A percentile compares a stretch with the other conserved stretches of the same genome.
phyloP scores from a whole-genome alignment of 2,113 vertebrate genomes.

The Mesocricetus auratus region DNA sequence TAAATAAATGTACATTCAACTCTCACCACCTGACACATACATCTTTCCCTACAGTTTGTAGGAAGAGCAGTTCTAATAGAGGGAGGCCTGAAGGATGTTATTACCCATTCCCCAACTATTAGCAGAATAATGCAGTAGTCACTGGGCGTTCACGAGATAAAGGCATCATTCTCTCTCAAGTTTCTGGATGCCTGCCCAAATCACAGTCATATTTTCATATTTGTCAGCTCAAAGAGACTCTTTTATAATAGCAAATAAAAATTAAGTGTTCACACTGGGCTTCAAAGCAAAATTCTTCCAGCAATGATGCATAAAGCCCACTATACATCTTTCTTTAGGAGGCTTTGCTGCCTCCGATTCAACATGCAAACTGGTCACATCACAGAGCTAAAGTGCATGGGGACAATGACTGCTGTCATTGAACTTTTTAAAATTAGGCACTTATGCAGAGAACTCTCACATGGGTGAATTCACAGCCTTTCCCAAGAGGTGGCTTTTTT shows the following conservation, averaged over 20 bases:
- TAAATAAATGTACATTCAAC: constrained; percentile 64
- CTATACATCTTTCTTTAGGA: constrained; percentile 78
- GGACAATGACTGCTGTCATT: constrained; percentile 73
- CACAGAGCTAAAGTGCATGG: constrained; percentile 77
- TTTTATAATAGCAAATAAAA: constrained; percentile 87
- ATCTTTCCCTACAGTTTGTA: constrained; percentile 72
- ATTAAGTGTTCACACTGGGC: constrained; percentile 84
- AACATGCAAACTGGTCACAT: constrained; percentile 78
- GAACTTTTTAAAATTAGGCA: constrained; percentile 32
- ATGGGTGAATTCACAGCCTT: constrained; percentile 63
- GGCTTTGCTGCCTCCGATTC: constrained; percentile 76
- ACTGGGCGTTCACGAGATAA: constrained; percentile 84
- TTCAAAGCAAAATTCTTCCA: constrained; percentile 85
- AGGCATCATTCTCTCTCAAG: constrained; percentile 84
- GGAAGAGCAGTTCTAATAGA: constrained; percentile 76
- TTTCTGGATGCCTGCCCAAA: constrained; percentile 85
- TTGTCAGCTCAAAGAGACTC: constrained; percentile 85
- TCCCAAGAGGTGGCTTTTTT: constrained; percentile 71
- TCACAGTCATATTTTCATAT: constrained; percentile 85
- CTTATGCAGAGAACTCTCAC: constrained; percentile 74
- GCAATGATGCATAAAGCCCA: constrained; percentile 75
- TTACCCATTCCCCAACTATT: constrained; percentile 80
- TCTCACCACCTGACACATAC: constrained; percentile 65
- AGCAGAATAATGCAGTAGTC: constrained; percentile 85
- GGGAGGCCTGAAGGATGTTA: constrained; percentile 79